Base-by-base conservation (phyloP, 2,888 invertebrate species). In the Drosophila barbarae region DNA sequence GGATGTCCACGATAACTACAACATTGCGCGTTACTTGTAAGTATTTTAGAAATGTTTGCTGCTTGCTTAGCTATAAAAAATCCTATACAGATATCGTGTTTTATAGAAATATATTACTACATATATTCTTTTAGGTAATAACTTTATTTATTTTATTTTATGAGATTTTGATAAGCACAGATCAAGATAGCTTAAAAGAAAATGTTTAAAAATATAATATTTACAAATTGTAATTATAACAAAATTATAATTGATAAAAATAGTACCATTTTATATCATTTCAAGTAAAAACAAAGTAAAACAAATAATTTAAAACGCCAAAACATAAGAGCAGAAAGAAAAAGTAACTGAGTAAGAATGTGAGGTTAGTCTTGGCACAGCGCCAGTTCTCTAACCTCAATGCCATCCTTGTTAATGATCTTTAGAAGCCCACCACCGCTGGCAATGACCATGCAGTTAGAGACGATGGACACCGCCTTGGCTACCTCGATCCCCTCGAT, bases 371-470 rank as follows among this genome's bases (percentile, higher is more conserved):
- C 98, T 90, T 93, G 94, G 87, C 89, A 18, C 18, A 18, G 18
- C 18, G 18, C 18, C 18, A 95, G 76, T 93, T 93, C 87, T 93
- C 93, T 87, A 3, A 93, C 92, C 72, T 92, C 91, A 63, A 96
- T 92, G 1, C 98, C 98, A 90, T 94, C 94, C 76, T 95, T 95
- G 15, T 96, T 97, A 73, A 98, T 95, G 68, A 98, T 91, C 78
- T 95, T 93, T 73, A 99, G 94, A 65, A 92, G 91, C 76, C 98
- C 99, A 86, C 99, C 93, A 88, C 99, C 99, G 1, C 98, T 96
- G 6, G 99, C 99, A 55, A 98, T 97, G 78, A 97, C 97, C 88
- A 99, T 99, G 0, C 96, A 96, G 91, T 99, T 99, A 86, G 97
- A 97, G 42, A 98, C 91, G 28, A 99, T 91, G 5, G 93, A 91